Percentiles rank a stretch among this genome's conserved stretches.
phyloP scores from a whole-genome alignment of 2,888 invertebrate genomes.

The Synergus gifuensis region DNA sequence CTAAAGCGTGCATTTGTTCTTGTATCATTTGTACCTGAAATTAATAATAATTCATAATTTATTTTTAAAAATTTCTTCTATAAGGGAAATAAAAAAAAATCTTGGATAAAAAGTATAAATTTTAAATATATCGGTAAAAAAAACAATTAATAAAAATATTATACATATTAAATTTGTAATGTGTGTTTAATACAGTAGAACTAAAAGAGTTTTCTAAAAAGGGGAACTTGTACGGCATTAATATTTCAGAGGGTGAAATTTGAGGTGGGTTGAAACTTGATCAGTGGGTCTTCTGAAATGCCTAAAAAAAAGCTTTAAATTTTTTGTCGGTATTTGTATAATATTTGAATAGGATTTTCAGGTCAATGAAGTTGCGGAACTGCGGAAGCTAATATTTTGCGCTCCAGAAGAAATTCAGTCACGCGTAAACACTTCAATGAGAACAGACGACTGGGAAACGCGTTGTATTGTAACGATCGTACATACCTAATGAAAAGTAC shows the following conservation, averaged over 20 bases:
- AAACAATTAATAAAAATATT: background rate
- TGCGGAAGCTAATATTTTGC: background rate
- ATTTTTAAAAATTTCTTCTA: background rate
- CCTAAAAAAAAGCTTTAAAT: background rate
- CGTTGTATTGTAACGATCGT: constrained; percentile 6
- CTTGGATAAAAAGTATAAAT: no score
- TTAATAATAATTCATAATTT: constrained; percentile 55
- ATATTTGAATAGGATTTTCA: background rate
- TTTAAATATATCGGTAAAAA: no score
- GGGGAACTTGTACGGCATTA: background rate
- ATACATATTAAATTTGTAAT: background rate
- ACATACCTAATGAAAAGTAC: constrained; percentile 2
- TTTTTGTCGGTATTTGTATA: background rate
- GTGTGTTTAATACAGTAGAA: background rate
- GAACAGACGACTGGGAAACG: background rate
- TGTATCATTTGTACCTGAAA: constrained; percentile 93
- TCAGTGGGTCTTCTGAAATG: background rate
- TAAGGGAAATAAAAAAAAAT: no score
- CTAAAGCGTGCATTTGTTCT: constrained; percentile 93
- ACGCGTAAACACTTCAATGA: background rate
- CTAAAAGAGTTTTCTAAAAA: background rate
- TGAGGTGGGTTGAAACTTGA: background rate
- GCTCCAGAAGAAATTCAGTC: background rate
- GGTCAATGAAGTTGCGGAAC: background rate
- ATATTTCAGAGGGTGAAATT: constrained; percentile 7